These are phyloP conservation scores for Chrysemys picta DNA, from an alignment of 2,113 vertebrate genomes.

Conservation along the genomic window DNA sequence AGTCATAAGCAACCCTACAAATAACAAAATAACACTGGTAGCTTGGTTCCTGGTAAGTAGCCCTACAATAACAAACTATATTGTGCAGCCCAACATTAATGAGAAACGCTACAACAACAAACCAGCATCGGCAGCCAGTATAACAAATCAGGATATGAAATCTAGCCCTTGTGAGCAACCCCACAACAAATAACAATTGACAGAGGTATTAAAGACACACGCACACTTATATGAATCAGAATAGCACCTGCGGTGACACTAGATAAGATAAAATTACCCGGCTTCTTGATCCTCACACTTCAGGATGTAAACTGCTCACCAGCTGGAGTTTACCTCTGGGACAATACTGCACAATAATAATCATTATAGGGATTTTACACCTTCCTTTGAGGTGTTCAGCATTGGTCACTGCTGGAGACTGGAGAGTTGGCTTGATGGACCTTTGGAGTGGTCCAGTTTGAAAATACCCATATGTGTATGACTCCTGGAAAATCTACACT, in stretches of 20 bases:
- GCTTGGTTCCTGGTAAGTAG: not conserved
- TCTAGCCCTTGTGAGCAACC: not conserved
- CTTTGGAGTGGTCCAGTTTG: rapidly evolving
- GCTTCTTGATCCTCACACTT: not conserved
- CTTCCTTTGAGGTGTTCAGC: not conserved
- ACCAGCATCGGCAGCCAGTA: not conserved
- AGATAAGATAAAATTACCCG: not conserved
- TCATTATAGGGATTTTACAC: not conserved
- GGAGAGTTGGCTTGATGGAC: not conserved
- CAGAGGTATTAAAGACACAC: not conserved
- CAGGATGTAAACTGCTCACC: not conserved
- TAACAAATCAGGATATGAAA: no score
- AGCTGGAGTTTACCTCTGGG: not conserved
- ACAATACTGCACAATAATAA: not conserved
- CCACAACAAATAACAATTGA: not conserved
- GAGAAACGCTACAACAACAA: not conserved
- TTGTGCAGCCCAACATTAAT: not conserved
- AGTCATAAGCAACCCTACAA: not conserved
- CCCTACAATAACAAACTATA: not conserved
- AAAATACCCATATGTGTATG: not conserved
- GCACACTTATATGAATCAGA: not conserved
- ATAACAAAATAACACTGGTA: not conserved
- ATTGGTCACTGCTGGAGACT: not conserved
- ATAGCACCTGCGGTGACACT: not conserved
- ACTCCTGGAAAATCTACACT: not conserved